A percentile compares a stretch with the other conserved stretches of the same genome.
Conservation (phyloP, 2,797 vertebrate genomes). For the Centroberyx gerrardi region DNA sequence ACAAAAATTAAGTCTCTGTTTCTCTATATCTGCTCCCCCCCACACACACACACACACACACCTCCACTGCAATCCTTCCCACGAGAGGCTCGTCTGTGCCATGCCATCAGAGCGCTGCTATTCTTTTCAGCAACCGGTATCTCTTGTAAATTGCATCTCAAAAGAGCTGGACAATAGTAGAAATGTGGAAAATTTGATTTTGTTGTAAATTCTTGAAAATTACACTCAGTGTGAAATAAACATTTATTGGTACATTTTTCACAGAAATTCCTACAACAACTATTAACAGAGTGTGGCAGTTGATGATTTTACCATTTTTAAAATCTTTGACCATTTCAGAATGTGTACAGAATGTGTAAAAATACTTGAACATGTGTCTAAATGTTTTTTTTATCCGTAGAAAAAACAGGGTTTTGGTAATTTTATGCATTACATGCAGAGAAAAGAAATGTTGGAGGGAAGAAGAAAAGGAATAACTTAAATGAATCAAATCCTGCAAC, state of each 20-base stretch:
- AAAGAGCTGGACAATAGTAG: slow-evolving; percentile 9
- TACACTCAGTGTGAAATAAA: slow-evolving; percentile 8
- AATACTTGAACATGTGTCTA: neutral
- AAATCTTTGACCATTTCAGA: slow-evolving; percentile 18
- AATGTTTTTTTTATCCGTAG: neutral
- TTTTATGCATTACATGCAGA: neutral
- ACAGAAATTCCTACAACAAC: slow-evolving; percentile 3
- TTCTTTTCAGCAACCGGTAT: slow-evolving; percentile 51
- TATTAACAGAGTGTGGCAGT: slow-evolving; percentile 20
- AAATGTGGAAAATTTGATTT: neutral
- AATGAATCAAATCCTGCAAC: neutral
- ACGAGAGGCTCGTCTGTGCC: slow-evolving; percentile 55
- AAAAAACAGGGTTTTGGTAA: neutral
- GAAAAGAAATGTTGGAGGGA: neutral
- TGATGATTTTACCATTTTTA: slow-evolving; percentile 29
- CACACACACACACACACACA: no score
- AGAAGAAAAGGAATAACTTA: neutral
- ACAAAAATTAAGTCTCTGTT: slow-evolving; percentile 53
- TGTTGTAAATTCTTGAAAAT: neutral
- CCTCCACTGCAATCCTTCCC: slow-evolving; percentile 51
- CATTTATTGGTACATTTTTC: neutral
- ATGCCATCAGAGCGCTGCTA: slow-evolving; percentile 35
- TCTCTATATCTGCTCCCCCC: slow-evolving; percentile 34
- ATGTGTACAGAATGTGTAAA: neutral
- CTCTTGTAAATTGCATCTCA: slow-evolving; percentile 39